These are phyloP conservation scores for Charanyca ferruginea DNA, from an alignment of 2,888 invertebrate genomes.

Conservation along the genomic window DNA sequence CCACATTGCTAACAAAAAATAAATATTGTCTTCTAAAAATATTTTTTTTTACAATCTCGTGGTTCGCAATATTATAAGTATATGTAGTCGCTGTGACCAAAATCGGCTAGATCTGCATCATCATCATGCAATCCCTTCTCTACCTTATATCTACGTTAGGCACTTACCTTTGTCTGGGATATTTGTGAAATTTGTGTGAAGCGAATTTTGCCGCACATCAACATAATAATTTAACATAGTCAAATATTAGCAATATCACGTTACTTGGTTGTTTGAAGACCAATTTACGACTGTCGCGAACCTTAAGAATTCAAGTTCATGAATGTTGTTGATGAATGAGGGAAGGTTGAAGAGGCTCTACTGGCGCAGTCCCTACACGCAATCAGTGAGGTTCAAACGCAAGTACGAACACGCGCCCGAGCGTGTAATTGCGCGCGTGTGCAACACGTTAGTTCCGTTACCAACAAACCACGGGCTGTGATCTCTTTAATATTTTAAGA, in stretches of 20 bases:
- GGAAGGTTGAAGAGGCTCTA: not conserved
- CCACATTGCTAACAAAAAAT: slow-evolving; percentile 1
- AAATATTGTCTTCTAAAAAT: too few relatives aligned
- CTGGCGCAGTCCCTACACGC: not conserved
- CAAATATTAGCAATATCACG: not conserved
- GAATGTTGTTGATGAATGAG: not conserved
- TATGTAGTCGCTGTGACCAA: too few relatives aligned
- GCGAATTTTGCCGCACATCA: too few relatives aligned
- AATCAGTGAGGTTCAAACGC: slow-evolving; percentile 7
- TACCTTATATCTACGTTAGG: too few relatives aligned
- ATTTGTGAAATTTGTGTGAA: too few relatives aligned
- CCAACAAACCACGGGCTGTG: slow-evolving; percentile 13
- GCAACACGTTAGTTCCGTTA: slow-evolving; percentile 52
- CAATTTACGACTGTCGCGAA: not conserved
- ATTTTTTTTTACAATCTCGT: too few relatives aligned
- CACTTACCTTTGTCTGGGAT: too few relatives aligned
- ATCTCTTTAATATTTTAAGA: slow-evolving; percentile 3
- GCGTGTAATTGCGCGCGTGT: slow-evolving; percentile 56
- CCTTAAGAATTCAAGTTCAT: not conserved
- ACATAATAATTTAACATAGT: too few relatives aligned
- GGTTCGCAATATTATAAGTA: too few relatives aligned
- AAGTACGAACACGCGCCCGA: slow-evolving; percentile 4
- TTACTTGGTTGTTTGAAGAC: not conserved
- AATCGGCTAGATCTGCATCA: too few relatives aligned
- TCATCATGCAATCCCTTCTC: too few relatives aligned